These are phyloP conservation scores for Microtus oregoni DNA, from an alignment of 2,113 vertebrate species.

Conservation along the genomic window DNA sequence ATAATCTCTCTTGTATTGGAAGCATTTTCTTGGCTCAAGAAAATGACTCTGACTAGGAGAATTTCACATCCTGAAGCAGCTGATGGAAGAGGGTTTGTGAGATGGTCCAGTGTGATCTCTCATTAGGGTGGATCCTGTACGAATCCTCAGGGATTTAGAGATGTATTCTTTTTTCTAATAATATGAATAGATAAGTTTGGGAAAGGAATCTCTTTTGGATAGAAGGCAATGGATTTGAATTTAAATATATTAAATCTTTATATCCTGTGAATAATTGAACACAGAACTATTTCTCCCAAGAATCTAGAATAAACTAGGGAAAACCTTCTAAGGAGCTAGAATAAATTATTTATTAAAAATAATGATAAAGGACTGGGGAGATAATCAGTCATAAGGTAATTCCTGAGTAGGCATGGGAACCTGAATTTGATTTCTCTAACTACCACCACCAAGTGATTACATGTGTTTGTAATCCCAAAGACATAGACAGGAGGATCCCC, in stretches of 20 bases:
- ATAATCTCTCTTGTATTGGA: no score
- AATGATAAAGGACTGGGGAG: neutral
- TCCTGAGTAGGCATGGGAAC: neutral
- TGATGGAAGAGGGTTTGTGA: neutral
- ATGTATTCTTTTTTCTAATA: neutral
- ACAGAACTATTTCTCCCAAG: slow-evolving; percentile 30
- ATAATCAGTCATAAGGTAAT: neutral
- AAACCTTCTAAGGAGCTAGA: neutral
- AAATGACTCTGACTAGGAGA: neutral
- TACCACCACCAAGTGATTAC: neutral
- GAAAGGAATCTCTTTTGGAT: neutral
- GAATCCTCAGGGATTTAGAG: neutral
- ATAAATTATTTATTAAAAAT: slow-evolving; percentile 24
- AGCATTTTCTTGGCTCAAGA: neutral
- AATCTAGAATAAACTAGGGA: slow-evolving; percentile 51
- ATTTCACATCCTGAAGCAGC: slow-evolving; percentile 13
- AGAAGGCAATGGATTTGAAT: slow-evolving; percentile 59
- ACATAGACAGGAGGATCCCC: neutral
- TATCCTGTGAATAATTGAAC: slow-evolving; percentile 46
- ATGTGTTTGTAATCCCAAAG: neutral
- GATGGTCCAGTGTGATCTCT: neutral
- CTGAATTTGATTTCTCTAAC: neutral
- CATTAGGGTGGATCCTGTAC: neutral
- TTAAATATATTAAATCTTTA: slow-evolving; percentile 19
- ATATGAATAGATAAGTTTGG: neutral